phyloP scores from a whole-genome alignment of 2,888 invertebrate genomes.

The Phorcus lineatus region DNA sequence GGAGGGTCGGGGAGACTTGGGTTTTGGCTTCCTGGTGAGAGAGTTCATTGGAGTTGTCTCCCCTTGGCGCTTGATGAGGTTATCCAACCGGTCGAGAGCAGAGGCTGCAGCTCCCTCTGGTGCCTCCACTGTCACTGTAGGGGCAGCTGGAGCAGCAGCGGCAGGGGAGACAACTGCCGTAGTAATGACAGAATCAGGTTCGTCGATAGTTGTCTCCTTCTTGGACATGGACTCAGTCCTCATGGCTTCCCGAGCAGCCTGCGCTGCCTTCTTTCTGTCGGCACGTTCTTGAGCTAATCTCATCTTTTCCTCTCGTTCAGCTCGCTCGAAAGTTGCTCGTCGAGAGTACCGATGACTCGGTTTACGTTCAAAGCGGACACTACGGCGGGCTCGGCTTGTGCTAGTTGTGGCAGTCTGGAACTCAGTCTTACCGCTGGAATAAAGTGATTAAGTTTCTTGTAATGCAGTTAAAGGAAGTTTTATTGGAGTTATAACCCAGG shows the following conservation, averaged over 20 bases:
- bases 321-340: conserved; percentile 79
- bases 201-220: conserved; percentile 26
- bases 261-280: conserved; percentile 42
- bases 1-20: conserved; percentile 31
- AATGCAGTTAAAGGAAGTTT: too few species aligned
- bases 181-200: neutral
- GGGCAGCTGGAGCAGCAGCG: conserved; percentile 43
- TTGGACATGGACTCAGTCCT: conserved; percentile 31
- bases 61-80: conserved; percentile 83
- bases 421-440: conserved; percentile 92
- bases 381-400: conserved; percentile 85
- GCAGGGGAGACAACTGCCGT: conserved; percentile 14
- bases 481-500: too few species aligned
- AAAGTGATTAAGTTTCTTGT: neutral
- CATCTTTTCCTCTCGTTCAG: conserved; percentile 61
- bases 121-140: conserved; percentile 71
- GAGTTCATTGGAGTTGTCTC: conserved; percentile 5
- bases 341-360: conserved; percentile 97
- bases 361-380: conserved; percentile 95
- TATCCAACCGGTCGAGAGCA: conserved; percentile 82
- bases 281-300: conserved; percentile 52
- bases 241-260: conserved; percentile 40
- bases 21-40: conserved; percentile 5
- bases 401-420: conserved; percentile 96
- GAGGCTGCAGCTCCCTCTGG: conserved; percentile 72